Evolutionary conservation across 2,888 invertebrate species (phyloP), one percentile per base, ranked within the genome.

Genomic region (Apotomis betuletana): DNA sequence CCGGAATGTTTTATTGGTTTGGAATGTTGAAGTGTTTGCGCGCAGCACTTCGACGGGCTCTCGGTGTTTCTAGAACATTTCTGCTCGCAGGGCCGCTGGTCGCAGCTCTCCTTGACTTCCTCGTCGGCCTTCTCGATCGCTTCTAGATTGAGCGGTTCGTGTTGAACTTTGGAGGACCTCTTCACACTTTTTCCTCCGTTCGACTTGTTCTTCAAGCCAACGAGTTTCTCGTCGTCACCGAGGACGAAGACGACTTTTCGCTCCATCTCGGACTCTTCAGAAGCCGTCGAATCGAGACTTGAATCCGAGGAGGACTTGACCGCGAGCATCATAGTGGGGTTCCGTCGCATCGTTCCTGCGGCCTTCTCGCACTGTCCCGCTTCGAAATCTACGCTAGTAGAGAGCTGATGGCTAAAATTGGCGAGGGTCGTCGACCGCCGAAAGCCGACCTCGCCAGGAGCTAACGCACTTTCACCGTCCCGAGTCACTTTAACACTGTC

Each of bases 141-240:
- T 13, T 85, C 84, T n/a, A 79, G 68, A 9, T 75, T 77, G n/a
- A 81, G 69, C 8, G 86, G 80, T 70, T 89, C 90, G 65, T 78
- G 82, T 46, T 85, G 83, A 9, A 82, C 75, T 79, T 87, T 91
- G 10, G 88, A 85, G n/a, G 92, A 90, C 72, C 86, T 90, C 76
- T 92, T 93, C 10, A 91, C 90, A 73, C 88, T 85, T 74, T 87
- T 91, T 1, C 91, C 91, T 54, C 86, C 88, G 54, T 80, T 87
- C 3, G 91, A 91, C 73, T 92, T 93, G 76, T 93, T 95, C 87
- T 95, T 96, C 60, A 96, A 83, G 58, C 95, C 95, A 4, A 96
- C 94, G 54, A 96, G 83, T 78, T 95, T 94, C 76, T 96, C 96
- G 80, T 96, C 94, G 71, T 96, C 96, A 27, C 96, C 96, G 61